Conservation (phyloP, 2,113 vertebrate species). For the Choloepus hoffmanni region DNA sequence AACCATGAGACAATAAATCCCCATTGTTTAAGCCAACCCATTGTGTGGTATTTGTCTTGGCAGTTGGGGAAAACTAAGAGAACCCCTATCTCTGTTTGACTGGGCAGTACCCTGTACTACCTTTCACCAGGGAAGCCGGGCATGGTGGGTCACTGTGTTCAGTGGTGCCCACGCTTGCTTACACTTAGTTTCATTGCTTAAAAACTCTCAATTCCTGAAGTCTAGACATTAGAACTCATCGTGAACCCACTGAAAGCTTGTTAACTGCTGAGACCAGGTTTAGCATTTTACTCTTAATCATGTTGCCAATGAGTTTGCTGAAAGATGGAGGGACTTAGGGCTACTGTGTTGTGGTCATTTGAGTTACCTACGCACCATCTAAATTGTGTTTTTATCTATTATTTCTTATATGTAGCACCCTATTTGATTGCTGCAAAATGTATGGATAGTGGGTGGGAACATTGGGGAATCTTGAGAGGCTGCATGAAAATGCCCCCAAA, state of each 20-base stretch:
- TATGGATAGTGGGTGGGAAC: neutral
- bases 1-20: too few relatives aligned
- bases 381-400: slow-evolving; percentile 39
- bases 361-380: neutral
- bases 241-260: neutral
- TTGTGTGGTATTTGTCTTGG: too few relatives aligned
- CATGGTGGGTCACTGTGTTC: neutral
- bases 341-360: neutral
- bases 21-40: too few relatives aligned
- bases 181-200: neutral
- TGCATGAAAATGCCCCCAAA: neutral
- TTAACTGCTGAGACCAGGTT: neutral
- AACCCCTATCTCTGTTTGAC: neutral
- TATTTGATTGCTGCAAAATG: neutral
- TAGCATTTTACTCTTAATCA: neutral
- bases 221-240: neutral
- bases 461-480: neutral
- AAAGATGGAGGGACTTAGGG: slow-evolving; percentile 16
- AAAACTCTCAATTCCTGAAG: neutral
- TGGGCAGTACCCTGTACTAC: neutral
- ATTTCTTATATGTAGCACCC: neutral
- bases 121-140: neutral
- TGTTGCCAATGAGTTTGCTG: neutral
- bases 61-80: too few relatives aligned
- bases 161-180: neutral